Conservation (phyloP, 1,140 invertebrate genomes). For the Parapsyche elsis region DNA sequence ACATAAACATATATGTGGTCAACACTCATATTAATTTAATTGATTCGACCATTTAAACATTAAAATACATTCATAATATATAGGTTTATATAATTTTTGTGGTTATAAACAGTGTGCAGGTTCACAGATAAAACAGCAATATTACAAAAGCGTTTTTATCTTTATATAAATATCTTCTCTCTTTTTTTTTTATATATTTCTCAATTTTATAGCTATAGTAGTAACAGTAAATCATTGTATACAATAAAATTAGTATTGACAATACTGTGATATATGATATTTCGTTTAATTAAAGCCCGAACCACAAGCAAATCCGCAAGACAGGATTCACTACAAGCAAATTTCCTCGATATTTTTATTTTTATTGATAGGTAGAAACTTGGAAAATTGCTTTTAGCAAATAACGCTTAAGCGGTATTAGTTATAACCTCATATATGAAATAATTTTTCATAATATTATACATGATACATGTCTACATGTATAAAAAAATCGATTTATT, state of each 20-base stretch:
- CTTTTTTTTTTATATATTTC: background rate
- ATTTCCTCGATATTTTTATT: conserved; percentile 6
- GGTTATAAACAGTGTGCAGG: conserved; percentile 37
- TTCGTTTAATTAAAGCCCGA: conserved; percentile 47
- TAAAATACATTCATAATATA: background rate
- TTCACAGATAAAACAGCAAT: conserved; percentile 23
- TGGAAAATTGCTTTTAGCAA: conserved; percentile 32
- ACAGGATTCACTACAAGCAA: conserved; percentile 31
- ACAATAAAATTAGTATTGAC: conserved; percentile 34
- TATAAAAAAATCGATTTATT: conserved; percentile 1
- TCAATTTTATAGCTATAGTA: conserved; percentile 7
- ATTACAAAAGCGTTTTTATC: conserved; percentile 32
- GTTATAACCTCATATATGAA: conserved; percentile 23
- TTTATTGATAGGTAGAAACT: background rate
- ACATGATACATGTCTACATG: background rate
- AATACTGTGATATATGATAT: conserved; percentile 39
- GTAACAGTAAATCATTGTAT: conserved; percentile 23
- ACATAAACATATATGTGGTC: background rate
- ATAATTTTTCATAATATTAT: background rate
- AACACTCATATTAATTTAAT: background rate
- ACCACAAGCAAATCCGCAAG: conserved; percentile 45
- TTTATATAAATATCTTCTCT: background rate
- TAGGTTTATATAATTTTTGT: background rate
- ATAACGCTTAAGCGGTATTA: conserved; percentile 32
- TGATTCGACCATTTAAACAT: background rate